Base-by-base conservation (phyloP, 2,888 invertebrate species). In the Pardosa pseudoannulata region DNA sequence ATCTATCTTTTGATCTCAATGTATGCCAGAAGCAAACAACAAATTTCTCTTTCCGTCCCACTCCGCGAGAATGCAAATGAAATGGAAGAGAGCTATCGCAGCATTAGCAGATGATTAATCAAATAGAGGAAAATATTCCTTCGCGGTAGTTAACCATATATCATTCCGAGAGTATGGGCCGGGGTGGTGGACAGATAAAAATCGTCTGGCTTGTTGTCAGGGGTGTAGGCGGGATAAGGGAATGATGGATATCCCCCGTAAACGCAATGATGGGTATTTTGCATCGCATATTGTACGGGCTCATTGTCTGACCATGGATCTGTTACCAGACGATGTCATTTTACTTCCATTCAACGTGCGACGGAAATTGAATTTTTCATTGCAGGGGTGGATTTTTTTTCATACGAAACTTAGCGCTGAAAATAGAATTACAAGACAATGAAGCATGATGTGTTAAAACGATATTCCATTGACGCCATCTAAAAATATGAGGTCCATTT, bases 141-240 rank as follows among this genome's bases (percentile, higher is more conserved):
- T 23, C 56, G 5, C 23, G 19, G 23, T 23, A 56, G 3, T 56
- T 56, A 23, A 56, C 3, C 23, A 56, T 56, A 5, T 23, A 56
- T 56, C 56, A 56, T 56, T 56, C 56, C n/a, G 0, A 23, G 56
- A 46, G 56, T 56, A 23, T 0, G 2, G 5, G 56, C 56, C 3
- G 56, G 56, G 56, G 56, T 56, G 56, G 56, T 56, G 56, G 56
- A 56, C 56, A 56, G 56, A 56, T 56, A 56, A 56, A 56, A 56
- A 56, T 56, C 56, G 23, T 56, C 23, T 56, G 56, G 23, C 56
- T 56, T 56, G 56, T 56, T 56, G 56, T 56, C 56, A 11, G 56
- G 56, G 23, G 56, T 23, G 56, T 56, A 56, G 56, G 56, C 56
- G 56, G 56, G 23, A 23, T 23, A 23, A 11, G 16, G 19, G 16